Percentiles rank a stretch among this genome's conserved stretches.
phyloP scores from a whole-genome alignment of 2,888 invertebrate genomes.

The Orthosia gracilis region DNA sequence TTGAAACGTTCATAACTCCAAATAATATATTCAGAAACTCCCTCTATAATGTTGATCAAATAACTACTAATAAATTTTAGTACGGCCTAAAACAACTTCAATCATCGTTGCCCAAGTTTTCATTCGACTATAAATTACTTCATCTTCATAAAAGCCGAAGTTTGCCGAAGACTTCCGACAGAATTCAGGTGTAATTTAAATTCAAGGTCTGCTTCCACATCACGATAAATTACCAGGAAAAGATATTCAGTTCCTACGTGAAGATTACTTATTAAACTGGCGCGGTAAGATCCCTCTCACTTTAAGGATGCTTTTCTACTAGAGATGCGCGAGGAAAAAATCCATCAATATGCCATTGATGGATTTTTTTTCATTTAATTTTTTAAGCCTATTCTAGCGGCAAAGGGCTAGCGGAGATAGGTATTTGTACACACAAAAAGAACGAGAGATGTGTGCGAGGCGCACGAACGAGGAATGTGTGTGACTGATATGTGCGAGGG shows the following conservation, averaged over 20 bases:
- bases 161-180: slow-evolving; percentile 39
- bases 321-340: not conserved
- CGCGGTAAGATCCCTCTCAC: slow-evolving; percentile 64
- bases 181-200: slow-evolving; percentile 67
- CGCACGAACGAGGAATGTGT: no score
- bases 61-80: not conserved
- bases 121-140: slow-evolving; percentile 33
- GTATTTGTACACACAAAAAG: no score
- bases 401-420: no score
- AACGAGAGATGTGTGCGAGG: no score
- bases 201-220: slow-evolving; percentile 64
- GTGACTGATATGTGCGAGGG: no score
- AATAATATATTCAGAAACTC: no score
- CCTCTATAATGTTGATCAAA: no score
- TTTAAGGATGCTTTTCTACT: slow-evolving; percentile 40
- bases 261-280: slow-evolving; percentile 76
- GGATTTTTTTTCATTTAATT: no score
- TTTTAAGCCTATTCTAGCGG: no score
- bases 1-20: no score
- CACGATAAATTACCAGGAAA: slow-evolving; percentile 68
- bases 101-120: slow-evolving; percentile 19
- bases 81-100: slow-evolving; percentile 7
- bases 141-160: slow-evolving; percentile 44
- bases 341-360: no score
- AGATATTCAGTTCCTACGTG: slow-evolving; percentile 66